A percentile compares a stretch with the other conserved stretches of the same genome.
Evolutionary conservation across 2,888 invertebrate genomes (phyloP).

Genomic region (Allophyes oxyacanthae): DNA sequence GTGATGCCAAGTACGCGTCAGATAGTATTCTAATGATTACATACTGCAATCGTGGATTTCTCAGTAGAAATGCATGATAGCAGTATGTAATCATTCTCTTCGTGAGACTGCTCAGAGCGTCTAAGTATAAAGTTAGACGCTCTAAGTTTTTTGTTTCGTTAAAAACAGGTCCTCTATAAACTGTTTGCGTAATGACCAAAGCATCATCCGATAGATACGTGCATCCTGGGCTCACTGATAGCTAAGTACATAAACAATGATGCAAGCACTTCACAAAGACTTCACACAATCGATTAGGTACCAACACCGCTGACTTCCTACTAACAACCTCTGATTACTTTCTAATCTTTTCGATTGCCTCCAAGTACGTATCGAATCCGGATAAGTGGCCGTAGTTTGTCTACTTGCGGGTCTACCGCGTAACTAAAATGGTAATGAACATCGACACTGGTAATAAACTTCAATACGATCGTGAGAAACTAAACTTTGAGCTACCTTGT

Average conservation of each 20-base stretch:
- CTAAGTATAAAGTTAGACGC: no score
- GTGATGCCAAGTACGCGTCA: no score
- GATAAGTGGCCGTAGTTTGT: slow-evolving; percentile 41
- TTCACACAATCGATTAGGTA: slow-evolving; percentile 4
- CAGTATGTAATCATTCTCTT: no score
- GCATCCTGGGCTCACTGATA: slow-evolving; percentile 9
- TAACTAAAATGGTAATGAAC: no score
- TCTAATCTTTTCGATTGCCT: slow-evolving; percentile 36
- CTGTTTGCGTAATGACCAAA: neutral
- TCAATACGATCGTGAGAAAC: no score
- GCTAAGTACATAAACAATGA: slow-evolving; percentile 16
- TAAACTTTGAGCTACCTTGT: no score
- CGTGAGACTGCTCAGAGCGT: no score
- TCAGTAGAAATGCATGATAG: no score
- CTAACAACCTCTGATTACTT: slow-evolving; percentile 23
- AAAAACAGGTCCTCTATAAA: neutral
- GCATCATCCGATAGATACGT: slow-evolving; percentile 12
- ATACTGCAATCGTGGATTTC: no score
- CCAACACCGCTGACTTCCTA: slow-evolving; percentile 3
- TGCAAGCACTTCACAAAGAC: slow-evolving; percentile 10
- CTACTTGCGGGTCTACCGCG: no score
- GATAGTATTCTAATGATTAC: no score
- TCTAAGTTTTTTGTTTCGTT: slow-evolving; percentile 5
- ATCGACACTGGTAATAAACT: no score
- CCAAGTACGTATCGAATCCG: slow-evolving; percentile 31